phyloP scores from a whole-genome alignment of 2,113 vertebrate genomes.

The Pholis gunnellus region DNA sequence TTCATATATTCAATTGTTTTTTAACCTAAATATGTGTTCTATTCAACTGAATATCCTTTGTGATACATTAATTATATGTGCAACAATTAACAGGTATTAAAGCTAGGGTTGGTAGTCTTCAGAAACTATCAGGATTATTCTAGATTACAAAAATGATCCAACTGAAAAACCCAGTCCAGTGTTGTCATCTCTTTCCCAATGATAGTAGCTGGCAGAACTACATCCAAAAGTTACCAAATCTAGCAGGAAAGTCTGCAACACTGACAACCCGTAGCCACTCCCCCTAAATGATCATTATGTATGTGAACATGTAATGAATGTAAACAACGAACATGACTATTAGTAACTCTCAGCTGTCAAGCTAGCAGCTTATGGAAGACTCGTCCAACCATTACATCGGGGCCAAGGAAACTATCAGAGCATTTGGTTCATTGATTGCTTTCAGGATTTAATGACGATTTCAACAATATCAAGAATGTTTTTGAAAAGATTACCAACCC shows the following conservation, averaged over 20 bases:
- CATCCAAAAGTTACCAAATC: neutral
- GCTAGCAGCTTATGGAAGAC: neutral
- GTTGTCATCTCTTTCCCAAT: too few relatives aligned
- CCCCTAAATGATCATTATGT: neutral
- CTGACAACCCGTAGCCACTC: neutral
- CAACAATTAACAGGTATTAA: constrained; percentile 9
- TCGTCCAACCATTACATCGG: neutral
- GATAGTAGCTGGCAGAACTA: neutral
- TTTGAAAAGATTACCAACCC: neutral
- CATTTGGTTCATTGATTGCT: neutral
- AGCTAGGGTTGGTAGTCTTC: neutral
- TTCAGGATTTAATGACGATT: neutral
- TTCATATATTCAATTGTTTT: neutral
- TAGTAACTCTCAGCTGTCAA: neutral
- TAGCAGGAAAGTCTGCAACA: neutral
- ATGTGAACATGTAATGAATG: neutral
- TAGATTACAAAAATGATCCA: neutral
- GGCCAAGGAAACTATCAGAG: too few relatives aligned
- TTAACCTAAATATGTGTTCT: constrained; percentile 18
- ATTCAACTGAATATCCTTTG: constrained; percentile 26
- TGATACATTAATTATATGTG: neutral
- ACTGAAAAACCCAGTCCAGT: neutral
- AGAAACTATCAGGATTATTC: neutral
- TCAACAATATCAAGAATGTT: neutral
- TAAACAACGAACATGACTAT: neutral